phyloP scores from a whole-genome alignment of 2,888 invertebrate genomes.

The Tinea pellionella region DNA sequence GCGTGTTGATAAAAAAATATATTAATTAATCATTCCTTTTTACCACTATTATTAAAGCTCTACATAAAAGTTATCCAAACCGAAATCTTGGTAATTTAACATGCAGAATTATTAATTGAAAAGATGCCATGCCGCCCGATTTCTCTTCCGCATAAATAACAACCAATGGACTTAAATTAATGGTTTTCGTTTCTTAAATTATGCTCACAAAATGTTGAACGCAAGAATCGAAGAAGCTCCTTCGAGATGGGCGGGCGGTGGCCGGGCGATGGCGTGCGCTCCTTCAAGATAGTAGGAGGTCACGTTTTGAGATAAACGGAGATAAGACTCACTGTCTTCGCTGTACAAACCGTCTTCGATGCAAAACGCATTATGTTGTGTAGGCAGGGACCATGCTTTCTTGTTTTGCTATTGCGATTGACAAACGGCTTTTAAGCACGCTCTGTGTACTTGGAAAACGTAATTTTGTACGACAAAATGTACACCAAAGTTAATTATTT shows the following conservation, averaged over 20 bases:
- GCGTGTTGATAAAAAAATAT: no score
- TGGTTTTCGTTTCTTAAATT: slow-evolving; percentile 36
- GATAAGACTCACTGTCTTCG: slow-evolving; percentile 32
- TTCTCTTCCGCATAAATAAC: slow-evolving; percentile 8
- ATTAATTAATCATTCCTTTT: background rate
- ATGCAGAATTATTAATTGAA: slow-evolving; percentile 6
- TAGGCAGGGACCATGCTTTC: background rate
- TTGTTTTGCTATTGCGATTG: background rate
- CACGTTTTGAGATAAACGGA: slow-evolving; percentile 57
- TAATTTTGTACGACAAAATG: no score
- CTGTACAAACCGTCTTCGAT: background rate
- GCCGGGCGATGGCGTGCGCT: background rate
- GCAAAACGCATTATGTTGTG: slow-evolving; percentile 7
- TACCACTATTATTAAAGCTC: background rate
- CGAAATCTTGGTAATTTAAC: slow-evolving; percentile 5
- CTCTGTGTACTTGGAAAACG: background rate
- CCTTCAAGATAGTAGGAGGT: slow-evolving; percentile 46
- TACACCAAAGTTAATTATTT: background rate
- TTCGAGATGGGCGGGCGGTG: slow-evolving; percentile 8
- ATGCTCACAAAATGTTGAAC: slow-evolving; percentile 17
- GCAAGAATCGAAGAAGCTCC: background rate
- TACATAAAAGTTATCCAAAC: background rate
- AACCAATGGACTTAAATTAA: slow-evolving; percentile 36
- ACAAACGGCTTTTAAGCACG: background rate
- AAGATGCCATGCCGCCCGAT: background rate